Evolutionary conservation across 2,888 invertebrate genomes (phyloP).

Genomic region (Halocaridina rubra): DNA sequence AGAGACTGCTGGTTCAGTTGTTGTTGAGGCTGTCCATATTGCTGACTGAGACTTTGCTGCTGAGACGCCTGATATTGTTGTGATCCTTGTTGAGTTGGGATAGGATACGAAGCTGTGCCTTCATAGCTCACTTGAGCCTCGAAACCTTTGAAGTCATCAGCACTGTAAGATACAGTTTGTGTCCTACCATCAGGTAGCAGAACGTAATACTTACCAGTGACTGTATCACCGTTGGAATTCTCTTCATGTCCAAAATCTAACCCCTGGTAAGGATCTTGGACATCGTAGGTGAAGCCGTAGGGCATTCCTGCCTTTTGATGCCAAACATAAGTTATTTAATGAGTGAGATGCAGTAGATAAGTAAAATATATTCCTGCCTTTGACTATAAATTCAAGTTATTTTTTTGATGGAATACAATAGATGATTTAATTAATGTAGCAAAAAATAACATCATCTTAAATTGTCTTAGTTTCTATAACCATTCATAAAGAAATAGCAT

Average conservation of each 20-base stretch:
- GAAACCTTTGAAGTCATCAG: conserved; percentile 38
- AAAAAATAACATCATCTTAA: no score
- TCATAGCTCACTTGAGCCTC: conserved; percentile 55
- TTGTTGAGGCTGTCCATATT: background rate
- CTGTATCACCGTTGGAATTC: conserved; percentile 38
- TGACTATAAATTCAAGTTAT: no score
- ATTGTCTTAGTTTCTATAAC: no score
- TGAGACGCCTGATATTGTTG: background rate
- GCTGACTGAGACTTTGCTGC: background rate
- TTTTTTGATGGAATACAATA: no score
- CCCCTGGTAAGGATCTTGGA: conserved; percentile 42
- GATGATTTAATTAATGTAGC: no score
- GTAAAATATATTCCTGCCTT: no score
- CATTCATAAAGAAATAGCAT: no score
- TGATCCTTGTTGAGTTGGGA: background rate
- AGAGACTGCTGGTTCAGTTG: no score
- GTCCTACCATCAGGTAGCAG: conserved; percentile 51
- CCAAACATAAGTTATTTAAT: background rate
- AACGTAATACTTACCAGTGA: conserved; percentile 43
- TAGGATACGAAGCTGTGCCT: conserved; percentile 60
- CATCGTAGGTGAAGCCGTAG: conserved; percentile 46
- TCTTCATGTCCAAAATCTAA: conserved; percentile 42
- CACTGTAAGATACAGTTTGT: conserved; percentile 36
- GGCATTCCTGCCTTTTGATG: conserved; percentile 33
- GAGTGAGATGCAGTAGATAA: no score